These are phyloP conservation scores for Trididemnum nubilum DNA, from an alignment of 23 tunicate genomes.

Conservation along the genomic window DNA sequence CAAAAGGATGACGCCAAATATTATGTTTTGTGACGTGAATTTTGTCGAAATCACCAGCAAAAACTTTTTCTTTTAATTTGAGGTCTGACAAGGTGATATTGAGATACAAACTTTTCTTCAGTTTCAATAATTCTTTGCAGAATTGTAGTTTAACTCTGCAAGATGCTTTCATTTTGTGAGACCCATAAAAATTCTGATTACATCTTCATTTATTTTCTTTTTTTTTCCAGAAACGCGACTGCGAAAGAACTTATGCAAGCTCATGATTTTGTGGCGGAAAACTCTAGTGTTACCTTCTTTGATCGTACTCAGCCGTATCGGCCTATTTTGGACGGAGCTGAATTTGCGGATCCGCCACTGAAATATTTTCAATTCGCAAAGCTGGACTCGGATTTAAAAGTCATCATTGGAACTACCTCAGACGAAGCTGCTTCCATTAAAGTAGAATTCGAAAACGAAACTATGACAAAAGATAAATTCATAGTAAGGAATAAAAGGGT, in stretches of 20 bases:
- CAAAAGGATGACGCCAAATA: too few species aligned
- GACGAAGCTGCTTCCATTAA: conserved; percentile 5
- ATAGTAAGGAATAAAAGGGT: too few species aligned
- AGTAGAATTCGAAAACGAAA: neutral
- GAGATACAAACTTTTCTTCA: too few species aligned
- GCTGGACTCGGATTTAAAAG: neutral
- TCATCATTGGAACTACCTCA: conserved; percentile 1
- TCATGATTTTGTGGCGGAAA: neutral
- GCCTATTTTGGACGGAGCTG: conserved; percentile 5
- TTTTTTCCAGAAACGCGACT: neutral
- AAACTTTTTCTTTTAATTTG: too few species aligned
- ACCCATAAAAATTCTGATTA: too few species aligned
- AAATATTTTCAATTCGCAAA: neutral
- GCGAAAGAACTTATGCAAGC: neutral
- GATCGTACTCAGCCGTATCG: neutral
- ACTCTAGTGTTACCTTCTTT: neutral
- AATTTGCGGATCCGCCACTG: neutral
- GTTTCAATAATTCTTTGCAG: too few species aligned
- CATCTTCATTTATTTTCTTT: too few species aligned
- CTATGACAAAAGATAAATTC: neutral
- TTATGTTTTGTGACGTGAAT: too few species aligned
- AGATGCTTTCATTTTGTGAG: too few species aligned
- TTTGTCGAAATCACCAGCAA: too few species aligned
- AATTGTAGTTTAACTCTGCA: too few species aligned
- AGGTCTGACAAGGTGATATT: too few species aligned